Evolutionary conservation across 1,140 invertebrate genomes (phyloP).

Genomic region (Physella acuta): DNA sequence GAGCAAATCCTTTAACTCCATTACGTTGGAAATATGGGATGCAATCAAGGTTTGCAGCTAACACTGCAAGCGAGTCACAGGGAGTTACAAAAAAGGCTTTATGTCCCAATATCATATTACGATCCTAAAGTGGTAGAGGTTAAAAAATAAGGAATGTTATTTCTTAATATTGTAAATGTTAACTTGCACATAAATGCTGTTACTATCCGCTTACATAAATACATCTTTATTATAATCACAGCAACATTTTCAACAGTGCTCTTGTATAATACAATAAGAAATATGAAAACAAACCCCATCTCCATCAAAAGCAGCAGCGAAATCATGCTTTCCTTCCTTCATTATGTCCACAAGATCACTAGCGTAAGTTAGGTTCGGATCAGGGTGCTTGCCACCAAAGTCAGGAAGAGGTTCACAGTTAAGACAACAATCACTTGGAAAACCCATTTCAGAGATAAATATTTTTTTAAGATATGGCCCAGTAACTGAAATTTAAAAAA

Average conservation of each 20-base stretch:
- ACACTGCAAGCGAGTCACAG: slow-evolving; percentile 93
- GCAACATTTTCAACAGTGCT: too few relatives aligned
- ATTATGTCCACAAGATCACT: slow-evolving; percentile 80
- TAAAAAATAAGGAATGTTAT: not conserved
- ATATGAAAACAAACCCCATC: slow-evolving; percentile 74
- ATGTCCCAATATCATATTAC: slow-evolving; percentile 96
- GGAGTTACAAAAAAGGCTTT: slow-evolving; percentile 98
- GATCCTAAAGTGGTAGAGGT: slow-evolving; percentile 66
- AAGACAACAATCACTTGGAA: slow-evolving; percentile 66
- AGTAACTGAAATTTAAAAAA: slow-evolving; percentile 88
- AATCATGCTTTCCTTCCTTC: slow-evolving; percentile 79
- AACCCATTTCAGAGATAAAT: slow-evolving; percentile 82
- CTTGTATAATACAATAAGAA: too few relatives aligned
- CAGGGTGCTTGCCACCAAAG: slow-evolving; percentile 96
- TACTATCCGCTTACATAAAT: too few relatives aligned
- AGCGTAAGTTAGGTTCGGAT: slow-evolving; percentile 97
- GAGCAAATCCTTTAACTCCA: slow-evolving; percentile 82
- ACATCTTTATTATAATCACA: too few relatives aligned
- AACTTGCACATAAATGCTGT: not conserved
- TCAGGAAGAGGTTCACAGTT: slow-evolving; percentile 82
- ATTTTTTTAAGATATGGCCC: slow-evolving; percentile 92
- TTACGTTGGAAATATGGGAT: slow-evolving; percentile 93
- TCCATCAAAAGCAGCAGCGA: slow-evolving; percentile 98
- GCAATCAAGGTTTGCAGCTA: slow-evolving; percentile 85
- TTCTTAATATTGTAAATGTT: not conserved